Evolutionary conservation across 1,140 invertebrate genomes (phyloP).

Genomic region (Drosophila yakuba): DNA sequence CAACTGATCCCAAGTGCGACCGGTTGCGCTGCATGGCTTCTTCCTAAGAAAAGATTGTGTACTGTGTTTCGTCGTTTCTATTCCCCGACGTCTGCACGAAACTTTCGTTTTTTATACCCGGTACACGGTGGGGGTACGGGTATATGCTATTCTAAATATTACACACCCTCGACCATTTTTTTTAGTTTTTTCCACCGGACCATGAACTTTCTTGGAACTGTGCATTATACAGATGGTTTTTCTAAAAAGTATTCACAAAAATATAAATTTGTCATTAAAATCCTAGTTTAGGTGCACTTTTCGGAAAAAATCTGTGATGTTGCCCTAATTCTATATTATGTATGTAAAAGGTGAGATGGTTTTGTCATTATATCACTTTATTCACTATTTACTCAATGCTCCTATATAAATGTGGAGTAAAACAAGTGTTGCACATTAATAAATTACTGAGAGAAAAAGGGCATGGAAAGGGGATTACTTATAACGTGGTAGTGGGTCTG

Average conservation of each 20-base stretch:
- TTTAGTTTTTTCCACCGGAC: background rate
- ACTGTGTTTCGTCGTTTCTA: slow-evolving; percentile 28
- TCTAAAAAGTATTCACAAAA: too few relatives aligned
- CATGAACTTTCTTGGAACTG: background rate
- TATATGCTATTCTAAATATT: background rate
- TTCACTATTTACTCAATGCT: too few relatives aligned
- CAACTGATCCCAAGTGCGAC: slow-evolving; percentile 26
- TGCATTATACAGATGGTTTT: too few relatives aligned
- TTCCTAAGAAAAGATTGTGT: slow-evolving; percentile 48
- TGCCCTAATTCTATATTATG: too few relatives aligned
- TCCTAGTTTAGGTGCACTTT: too few relatives aligned
- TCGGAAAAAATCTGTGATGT: too few relatives aligned
- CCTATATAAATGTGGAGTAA: too few relatives aligned
- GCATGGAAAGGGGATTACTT: background rate
- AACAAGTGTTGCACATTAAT: too few relatives aligned
- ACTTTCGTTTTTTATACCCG: slow-evolving; percentile 74
- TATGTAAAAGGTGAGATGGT: too few relatives aligned
- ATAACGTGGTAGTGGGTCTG: too few relatives aligned
- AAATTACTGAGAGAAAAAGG: too few relatives aligned
- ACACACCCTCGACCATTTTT: background rate
- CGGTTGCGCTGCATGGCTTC: slow-evolving; percentile 67
- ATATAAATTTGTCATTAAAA: background rate
- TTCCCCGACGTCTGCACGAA: slow-evolving; percentile 47
- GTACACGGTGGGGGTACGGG: background rate
- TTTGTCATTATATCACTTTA: too few relatives aligned